Base-by-base conservation (phyloP, 2,888 invertebrate genomes). In the Cheilosia grossa region DNA sequence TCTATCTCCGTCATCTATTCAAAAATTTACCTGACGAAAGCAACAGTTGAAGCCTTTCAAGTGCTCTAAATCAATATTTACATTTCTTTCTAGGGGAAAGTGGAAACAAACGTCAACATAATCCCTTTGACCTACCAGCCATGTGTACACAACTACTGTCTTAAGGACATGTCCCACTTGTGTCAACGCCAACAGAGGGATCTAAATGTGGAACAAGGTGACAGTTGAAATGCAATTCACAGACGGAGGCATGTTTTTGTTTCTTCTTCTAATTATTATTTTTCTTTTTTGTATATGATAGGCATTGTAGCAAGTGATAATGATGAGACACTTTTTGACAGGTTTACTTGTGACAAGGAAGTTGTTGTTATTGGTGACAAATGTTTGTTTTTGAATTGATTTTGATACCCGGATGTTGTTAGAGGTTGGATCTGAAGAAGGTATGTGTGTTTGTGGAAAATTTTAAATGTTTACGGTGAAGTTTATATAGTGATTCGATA, bases 21-120 rank as follows among this genome's bases (percentile, higher is more conserved):
- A 33, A 13, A 13, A 19, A 63, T 66, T 7, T 42, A 42, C 40
- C 42, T 47, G 4, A 59, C 21, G 54, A 49, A 56, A 74, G 47
- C 56, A 27, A 54, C 42, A 54, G 58, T 53, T 67, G 51, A 51
- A 51, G 17, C 59, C 67, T 21, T 66, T 67, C 67, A 67, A 77
- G 75, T 67, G 75, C 33, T 59, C 58, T 30, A 59, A 75, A 66
- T 77, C 51, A 59, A 77, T 77, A 53, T 77, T 58, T 49, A 44
- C 30, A 21, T 21, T 30, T 27, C 10, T 40, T 21, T 44, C 19
- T 15, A 30, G 13, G 7, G 13, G 4, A 1, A 37, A 19, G 15
- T 30, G 13, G 53, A 13, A 56, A 40, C 37, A 64, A 47, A 47
- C 37, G 74, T 56, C 64, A 64, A 44, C 63, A 73, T 73, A 73